Conservation (phyloP, 2,113 vertebrate genomes). For the Alectura lathami region DNA sequence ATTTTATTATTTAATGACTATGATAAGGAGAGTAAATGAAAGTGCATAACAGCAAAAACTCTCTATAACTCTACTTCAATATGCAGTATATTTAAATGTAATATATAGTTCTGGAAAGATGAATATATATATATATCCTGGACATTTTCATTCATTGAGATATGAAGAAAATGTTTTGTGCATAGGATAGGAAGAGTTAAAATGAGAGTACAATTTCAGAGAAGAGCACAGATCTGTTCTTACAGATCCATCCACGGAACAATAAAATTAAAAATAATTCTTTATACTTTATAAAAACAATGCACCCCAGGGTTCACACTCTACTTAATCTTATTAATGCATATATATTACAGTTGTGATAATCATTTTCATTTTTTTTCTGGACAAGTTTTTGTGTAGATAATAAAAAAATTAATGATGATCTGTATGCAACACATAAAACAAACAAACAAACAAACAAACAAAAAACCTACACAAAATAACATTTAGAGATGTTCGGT, state of each 20-base stretch:
- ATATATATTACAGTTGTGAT: neutral
- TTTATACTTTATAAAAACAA: conserved; percentile 6
- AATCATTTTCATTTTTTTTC: neutral
- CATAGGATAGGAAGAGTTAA: neutral
- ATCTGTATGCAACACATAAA: neutral
- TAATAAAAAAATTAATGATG: neutral
- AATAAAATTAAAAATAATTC: no score
- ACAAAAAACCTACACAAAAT: no score
- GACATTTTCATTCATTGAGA: neutral
- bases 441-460: no score
- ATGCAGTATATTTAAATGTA: neutral
- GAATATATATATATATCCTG: no score
- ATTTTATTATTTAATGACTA: conserved; percentile 3
- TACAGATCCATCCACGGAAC: neutral
- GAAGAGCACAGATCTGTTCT: neutral
- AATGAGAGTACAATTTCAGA: neutral
- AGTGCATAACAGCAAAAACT: neutral
- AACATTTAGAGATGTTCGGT: neutral
- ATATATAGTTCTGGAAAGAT: neutral
- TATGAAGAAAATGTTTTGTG: neutral
- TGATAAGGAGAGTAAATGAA: neutral
- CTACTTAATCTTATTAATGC: neutral
- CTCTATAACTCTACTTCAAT: neutral
- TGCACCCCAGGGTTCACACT: neutral
- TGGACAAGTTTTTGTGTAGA: neutral